Evolutionary conservation across 2,888 invertebrate genomes (phyloP).

Genomic region (Autographa pulchrina): DNA sequence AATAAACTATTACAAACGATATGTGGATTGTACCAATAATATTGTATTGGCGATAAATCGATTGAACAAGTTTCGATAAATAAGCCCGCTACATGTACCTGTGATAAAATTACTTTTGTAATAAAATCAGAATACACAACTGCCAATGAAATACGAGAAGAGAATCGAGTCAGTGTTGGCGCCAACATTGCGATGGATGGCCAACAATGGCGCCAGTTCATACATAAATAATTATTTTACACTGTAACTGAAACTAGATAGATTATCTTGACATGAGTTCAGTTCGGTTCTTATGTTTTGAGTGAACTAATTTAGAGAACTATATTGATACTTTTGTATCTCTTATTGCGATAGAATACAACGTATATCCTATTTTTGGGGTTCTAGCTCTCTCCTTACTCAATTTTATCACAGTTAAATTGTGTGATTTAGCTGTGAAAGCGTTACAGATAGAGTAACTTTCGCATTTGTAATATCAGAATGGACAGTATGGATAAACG

Average conservation of each 20-base stretch:
- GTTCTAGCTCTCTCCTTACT: too few relatives aligned
- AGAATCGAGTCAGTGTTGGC: constrained; percentile 62
- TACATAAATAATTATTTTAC: constrained; percentile 57
- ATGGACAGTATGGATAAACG: not conserved
- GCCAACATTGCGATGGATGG: constrained; percentile 56
- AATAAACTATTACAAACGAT: too few relatives aligned
- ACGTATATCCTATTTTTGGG: too few relatives aligned
- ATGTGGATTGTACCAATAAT: constrained; percentile 55
- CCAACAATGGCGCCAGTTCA: constrained; percentile 62
- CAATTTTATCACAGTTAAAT: too few relatives aligned
- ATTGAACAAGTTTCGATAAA: constrained; percentile 61
- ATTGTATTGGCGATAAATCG: constrained; percentile 74
- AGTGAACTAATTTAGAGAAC: constrained; percentile 11
- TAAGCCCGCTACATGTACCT: constrained; percentile 61
- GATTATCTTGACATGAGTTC: constrained; percentile 22
- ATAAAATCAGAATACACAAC: constrained; percentile 67
- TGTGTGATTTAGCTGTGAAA: too few relatives aligned
- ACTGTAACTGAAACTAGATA: constrained; percentile 22
- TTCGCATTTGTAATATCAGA: too few relatives aligned
- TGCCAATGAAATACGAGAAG: constrained; percentile 24
- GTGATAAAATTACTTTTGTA: constrained; percentile 66
- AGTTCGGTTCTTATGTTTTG: constrained; percentile 22
- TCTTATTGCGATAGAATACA: too few relatives aligned
- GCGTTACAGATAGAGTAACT: not conserved
- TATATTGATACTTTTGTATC: not conserved